phyloP scores from a whole-genome alignment of 2,797 vertebrate species.

The Takifugu ocellatus region DNA sequence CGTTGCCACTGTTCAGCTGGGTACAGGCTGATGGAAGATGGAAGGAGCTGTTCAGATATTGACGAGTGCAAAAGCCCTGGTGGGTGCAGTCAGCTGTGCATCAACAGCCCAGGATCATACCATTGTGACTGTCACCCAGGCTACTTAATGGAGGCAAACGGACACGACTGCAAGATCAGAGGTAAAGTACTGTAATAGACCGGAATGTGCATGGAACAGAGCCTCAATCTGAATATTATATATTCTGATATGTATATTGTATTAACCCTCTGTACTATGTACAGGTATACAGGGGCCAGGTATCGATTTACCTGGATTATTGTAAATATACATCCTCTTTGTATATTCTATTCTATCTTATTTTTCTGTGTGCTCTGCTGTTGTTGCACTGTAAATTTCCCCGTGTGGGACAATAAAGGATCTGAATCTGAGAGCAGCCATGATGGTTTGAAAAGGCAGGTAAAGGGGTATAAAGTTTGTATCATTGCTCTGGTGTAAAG shows the following conservation, averaged over 20 bases:
- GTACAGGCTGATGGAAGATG: slow-evolving; percentile 62
- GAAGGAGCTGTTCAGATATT: slow-evolving; percentile 67
- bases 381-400: no score
- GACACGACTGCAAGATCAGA: slow-evolving; percentile 78
- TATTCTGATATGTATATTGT: no score
- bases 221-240: no score
- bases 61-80: slow-evolving; percentile 76
- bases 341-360: no score
- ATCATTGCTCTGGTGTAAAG: neutral
- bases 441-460: neutral
- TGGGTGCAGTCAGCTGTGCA: slow-evolving; percentile 75
- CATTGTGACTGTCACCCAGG: slow-evolving; percentile 78
- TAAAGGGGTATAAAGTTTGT: neutral
- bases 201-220: neutral
- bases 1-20: slow-evolving; percentile 76
- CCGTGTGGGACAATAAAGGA: no score
- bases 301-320: no score
- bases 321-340: no score
- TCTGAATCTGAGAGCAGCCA: no score
- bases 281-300: no score
- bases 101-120: slow-evolving; percentile 80
- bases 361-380: no score
- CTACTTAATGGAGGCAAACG: slow-evolving; percentile 76
- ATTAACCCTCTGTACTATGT: no score
- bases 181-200: slow-evolving; percentile 64